Conservation (phyloP, 2,888 invertebrate species). For the Urechis unicinctus region DNA sequence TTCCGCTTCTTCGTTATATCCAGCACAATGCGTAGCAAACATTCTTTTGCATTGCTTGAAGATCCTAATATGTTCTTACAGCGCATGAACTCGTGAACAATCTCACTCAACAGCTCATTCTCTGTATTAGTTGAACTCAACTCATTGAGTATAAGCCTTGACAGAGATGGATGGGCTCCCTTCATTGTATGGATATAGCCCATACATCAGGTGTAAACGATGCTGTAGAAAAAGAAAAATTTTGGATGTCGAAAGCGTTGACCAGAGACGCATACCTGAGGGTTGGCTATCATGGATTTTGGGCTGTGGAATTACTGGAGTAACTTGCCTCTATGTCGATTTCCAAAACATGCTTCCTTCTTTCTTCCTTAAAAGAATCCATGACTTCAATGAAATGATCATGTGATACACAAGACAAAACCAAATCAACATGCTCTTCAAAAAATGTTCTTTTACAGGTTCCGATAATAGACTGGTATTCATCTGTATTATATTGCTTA, state of each 20-base stretch:
- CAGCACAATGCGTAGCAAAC: not conserved
- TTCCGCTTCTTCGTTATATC: slow-evolving; percentile 4
- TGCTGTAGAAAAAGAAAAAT: slow-evolving; percentile 22
- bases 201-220: slow-evolving; percentile 27
- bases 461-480: slow-evolving; percentile 8
- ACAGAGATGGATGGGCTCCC: slow-evolving; percentile 3
- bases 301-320: too few species aligned
- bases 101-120: not conserved
- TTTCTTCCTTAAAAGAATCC: not conserved
- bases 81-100: slow-evolving; percentile 5
- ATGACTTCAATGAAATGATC: slow-evolving; percentile 16
- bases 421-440: slow-evolving; percentile 13
- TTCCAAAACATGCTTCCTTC: slow-evolving; percentile 7
- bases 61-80: not conserved
- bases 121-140: not conserved
- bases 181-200: slow-evolving; percentile 2
- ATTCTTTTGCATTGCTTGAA: not conserved
- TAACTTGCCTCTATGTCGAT: slow-evolving; percentile 8
- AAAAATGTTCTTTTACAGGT: slow-evolving; percentile 12
- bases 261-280: slow-evolving; percentile 27
- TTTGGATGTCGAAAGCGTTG: slow-evolving; percentile 28
- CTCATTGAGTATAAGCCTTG: not conserved
- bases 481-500: slow-evolving; percentile 7
- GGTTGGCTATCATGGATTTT: too few species aligned
- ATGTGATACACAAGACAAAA: slow-evolving; percentile 14